Percentiles rank a stretch among this genome's conserved stretches.
Conservation (phyloP, 1,140 invertebrate species). For the Penaeus vannamei region DNA sequence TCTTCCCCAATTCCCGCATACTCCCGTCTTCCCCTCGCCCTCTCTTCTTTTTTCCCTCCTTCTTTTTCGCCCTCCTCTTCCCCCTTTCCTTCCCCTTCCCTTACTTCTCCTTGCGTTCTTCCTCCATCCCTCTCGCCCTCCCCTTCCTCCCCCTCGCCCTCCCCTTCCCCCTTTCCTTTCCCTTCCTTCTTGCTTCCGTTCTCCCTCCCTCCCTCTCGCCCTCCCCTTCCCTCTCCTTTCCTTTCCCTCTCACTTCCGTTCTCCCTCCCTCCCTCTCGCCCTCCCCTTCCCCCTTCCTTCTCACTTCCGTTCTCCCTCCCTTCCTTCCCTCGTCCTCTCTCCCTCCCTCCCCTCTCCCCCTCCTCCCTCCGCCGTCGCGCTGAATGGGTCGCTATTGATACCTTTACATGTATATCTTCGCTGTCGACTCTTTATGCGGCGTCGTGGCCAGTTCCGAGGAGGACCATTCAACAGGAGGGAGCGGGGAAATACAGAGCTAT, state of each 20-base stretch:
- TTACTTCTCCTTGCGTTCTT: neutral
- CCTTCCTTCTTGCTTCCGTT: too few species aligned
- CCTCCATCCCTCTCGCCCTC: neutral
- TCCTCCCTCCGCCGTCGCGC: too few species aligned
- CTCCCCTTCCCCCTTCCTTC: neutral
- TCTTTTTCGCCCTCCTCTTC: neutral
- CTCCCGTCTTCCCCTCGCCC: neutral
- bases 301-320: neutral
- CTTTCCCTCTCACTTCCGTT: neutral
- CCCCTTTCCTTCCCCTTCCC: neutral
- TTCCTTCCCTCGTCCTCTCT: too few species aligned
- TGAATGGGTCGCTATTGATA: too few species aligned
- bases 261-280: neutral
- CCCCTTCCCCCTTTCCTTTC: neutral
- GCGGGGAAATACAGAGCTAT: too few species aligned
- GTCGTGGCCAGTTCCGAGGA: too few species aligned
- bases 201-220: too few species aligned
- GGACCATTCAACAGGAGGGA: too few species aligned
- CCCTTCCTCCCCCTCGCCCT: neutral
- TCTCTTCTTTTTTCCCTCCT: neutral
- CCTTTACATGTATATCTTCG: too few species aligned
- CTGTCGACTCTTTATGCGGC: too few species aligned
- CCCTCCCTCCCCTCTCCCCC: too few species aligned
- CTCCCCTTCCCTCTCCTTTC: neutral
- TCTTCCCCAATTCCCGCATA: neutral